Conservation (phyloP, 2,113 vertebrate genomes). For the Chaetops frenatus region DNA sequence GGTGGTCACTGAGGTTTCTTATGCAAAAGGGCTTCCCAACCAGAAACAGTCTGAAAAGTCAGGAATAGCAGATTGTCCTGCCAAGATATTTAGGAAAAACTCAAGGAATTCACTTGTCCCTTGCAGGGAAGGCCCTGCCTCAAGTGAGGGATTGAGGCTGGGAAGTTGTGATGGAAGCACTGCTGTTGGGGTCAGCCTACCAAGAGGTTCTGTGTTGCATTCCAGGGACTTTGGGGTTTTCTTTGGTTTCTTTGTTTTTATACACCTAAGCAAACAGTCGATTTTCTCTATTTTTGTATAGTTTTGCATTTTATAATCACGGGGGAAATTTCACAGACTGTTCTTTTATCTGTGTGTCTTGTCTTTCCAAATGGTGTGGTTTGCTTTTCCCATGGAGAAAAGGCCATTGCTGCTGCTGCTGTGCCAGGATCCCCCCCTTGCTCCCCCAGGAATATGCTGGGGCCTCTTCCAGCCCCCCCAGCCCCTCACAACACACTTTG, state of each 20-base stretch:
- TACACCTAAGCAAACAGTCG: constrained; percentile 41
- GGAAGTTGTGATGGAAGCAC: neutral
- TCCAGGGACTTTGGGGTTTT: neutral
- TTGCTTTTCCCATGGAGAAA: constrained; percentile 31
- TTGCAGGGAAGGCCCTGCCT: neutral
- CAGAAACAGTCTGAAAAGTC: neutral
- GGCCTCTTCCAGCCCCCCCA: neutral
- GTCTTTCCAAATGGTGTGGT: constrained; percentile 20
- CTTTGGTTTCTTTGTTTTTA: constrained; percentile 24
- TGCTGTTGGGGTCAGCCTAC: neutral
- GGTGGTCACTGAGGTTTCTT: neutral
- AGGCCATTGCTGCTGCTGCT: constrained; percentile 5
- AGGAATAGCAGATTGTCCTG: neutral
- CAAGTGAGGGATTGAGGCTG: neutral
- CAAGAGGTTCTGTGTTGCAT: constrained; percentile 42
- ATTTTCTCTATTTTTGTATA: constrained; percentile 76
- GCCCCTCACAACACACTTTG: neutral
- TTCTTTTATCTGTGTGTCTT: constrained; percentile 51
- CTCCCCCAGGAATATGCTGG: neutral
- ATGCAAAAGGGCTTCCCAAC: neutral
- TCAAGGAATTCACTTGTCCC: neutral
- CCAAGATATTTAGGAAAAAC: neutral
- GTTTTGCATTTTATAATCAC: constrained; percentile 70
- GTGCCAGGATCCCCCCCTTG: neutral
- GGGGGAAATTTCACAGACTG: constrained; percentile 43